These are phyloP conservation scores for Danio albolineatus DNA, from an alignment of 2,797 vertebrate genomes.

Conservation along the genomic window DNA sequence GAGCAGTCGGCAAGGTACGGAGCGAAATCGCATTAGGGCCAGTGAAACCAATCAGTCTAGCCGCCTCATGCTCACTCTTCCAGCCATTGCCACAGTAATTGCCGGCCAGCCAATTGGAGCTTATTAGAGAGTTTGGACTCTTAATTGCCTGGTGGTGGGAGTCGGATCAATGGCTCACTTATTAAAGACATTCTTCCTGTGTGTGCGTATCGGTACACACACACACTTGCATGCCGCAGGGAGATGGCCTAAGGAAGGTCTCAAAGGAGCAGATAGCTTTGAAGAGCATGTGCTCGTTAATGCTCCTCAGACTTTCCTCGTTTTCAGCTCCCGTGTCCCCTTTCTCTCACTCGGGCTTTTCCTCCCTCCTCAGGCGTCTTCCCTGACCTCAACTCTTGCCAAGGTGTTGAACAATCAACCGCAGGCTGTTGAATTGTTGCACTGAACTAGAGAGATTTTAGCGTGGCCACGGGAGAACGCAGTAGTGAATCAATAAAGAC, in stretches of 20 bases:
- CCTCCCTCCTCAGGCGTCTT: conserved; percentile 25
- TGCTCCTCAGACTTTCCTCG: conserved; percentile 46
- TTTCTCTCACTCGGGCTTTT: conserved; percentile 13
- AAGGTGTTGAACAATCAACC: conserved; percentile 47
- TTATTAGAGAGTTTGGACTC: conserved; percentile 66
- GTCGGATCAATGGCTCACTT: conserved; percentile 62
- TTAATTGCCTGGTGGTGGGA: conserved; percentile 62
- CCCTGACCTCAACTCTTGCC: conserved; percentile 31
- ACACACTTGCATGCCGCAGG: conserved; percentile 30
- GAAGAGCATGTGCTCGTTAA: conserved; percentile 55
- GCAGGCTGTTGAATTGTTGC: conserved; percentile 46
- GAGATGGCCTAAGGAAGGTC: conserved; percentile 37
- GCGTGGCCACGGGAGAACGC: conserved; percentile 35
- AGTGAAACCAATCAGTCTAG: conserved; percentile 61
- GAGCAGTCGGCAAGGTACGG: conserved; percentile 48
- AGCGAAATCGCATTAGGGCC: conserved; percentile 56
- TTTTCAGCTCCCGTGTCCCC: conserved; percentile 36
- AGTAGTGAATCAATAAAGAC: conserved; percentile 54
- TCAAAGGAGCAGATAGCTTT: conserved; percentile 52
- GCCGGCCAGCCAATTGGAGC: conserved; percentile 61
- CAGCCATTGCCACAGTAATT: conserved; percentile 63
- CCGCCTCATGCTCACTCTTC: conserved; percentile 59
- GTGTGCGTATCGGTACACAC: conserved; percentile 28
- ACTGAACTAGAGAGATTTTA: conserved; percentile 50
- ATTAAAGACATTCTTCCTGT: conserved; percentile 61